Evolutionary conservation across 2,888 invertebrate species (phyloP).

Genomic region (Actias luna): DNA sequence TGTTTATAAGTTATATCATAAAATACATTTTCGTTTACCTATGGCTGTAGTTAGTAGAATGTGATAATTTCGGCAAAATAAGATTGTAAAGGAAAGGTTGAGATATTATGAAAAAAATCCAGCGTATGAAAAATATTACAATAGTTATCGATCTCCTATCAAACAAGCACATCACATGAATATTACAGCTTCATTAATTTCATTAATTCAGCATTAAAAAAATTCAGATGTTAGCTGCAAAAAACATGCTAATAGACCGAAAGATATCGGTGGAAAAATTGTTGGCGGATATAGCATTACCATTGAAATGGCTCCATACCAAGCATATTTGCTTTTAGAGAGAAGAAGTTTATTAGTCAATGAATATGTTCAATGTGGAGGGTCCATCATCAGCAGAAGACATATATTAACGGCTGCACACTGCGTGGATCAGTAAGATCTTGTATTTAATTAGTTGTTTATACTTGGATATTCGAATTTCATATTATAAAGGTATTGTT

Average conservation of each 20-base stretch:
- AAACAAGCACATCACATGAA: neutral
- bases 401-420: conserved; percentile 74
- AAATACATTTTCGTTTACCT: too few relatives aligned
- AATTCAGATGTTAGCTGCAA: conserved; percentile 47
- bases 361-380: conserved; percentile 66
- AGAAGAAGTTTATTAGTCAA: conserved; percentile 31
- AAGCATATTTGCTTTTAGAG: conserved; percentile 60
- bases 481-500: too few relatives aligned
- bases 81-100: neutral
- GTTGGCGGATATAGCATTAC: conserved; percentile 67
- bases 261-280: conserved; percentile 47
- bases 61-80: too few relatives aligned
- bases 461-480: too few relatives aligned
- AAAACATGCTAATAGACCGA: conserved; percentile 31
- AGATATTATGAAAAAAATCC: neutral
- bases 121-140: neutral
- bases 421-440: conserved; percentile 61
- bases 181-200: neutral
- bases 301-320: conserved; percentile 60
- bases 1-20: too few relatives aligned
- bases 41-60: too few relatives aligned
- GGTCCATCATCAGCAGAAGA: conserved; percentile 60
- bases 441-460: neutral
- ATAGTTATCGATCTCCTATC: neutral
- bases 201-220: neutral